phyloP scores from a whole-genome alignment of 1,140 invertebrate species.

The Danaus plexippus region DNA sequence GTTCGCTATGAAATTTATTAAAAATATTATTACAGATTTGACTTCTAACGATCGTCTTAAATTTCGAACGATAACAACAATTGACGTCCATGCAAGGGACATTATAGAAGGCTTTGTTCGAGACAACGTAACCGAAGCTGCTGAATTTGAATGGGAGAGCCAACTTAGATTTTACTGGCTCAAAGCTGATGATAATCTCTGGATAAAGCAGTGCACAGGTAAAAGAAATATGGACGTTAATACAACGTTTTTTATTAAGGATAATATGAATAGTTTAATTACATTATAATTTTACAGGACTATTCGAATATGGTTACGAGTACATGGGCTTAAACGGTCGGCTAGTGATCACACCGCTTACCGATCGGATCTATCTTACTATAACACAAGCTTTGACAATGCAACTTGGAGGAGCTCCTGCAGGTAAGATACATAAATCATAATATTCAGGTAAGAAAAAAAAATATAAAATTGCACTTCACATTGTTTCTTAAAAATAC shows the following conservation, averaged over 20 bases:
- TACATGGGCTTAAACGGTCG: conserved; percentile 94
- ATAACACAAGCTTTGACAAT: conserved; percentile 92
- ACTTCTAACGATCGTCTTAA: conserved; percentile 87
- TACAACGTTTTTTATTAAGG: background rate
- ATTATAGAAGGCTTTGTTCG: conserved; percentile 90
- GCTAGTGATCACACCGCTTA: conserved; percentile 91
- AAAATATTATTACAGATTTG: conserved; percentile 66
- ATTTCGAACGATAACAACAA: conserved; percentile 89
- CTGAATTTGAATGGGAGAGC: conserved; percentile 94
- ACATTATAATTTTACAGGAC: conserved; percentile 51
- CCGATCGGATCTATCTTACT: conserved; percentile 92
- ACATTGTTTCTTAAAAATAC: background rate
- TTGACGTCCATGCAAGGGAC: conserved; percentile 91
- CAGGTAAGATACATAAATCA: conserved; percentile 67
- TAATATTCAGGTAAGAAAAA: background rate
- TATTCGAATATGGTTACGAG: conserved; percentile 93
- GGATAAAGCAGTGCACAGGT: conserved; percentile 88
- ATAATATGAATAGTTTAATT: conserved; percentile 4
- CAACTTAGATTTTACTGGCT: conserved; percentile 94
- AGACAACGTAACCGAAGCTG: conserved; percentile 85
- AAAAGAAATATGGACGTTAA: background rate
- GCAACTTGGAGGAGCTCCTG: conserved; percentile 90
- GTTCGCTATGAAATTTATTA: no score
- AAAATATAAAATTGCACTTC: no score
- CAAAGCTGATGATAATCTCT: conserved; percentile 84